Conservation (phyloP, 2,888 invertebrate species). For the Resseliella maxima region DNA sequence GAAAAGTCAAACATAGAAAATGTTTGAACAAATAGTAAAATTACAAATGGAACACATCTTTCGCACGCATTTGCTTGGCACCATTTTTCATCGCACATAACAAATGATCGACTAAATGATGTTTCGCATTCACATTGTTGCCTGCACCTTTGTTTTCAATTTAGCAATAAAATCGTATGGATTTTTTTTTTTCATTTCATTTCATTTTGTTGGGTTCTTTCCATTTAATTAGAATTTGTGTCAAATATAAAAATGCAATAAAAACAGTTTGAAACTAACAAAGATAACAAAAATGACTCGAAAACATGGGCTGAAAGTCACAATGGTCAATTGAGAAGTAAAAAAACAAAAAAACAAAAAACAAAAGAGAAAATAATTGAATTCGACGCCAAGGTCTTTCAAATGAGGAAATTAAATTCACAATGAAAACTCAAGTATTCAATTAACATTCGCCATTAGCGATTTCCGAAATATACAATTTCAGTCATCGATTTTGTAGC, state of each 20-base stretch:
- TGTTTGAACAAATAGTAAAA: neutral
- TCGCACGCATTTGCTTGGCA: neutral
- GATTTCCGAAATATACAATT: neutral
- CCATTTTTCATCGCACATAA: neutral
- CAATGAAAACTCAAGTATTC: neutral
- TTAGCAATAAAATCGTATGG: slow-evolving; percentile 21
- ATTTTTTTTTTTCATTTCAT: neutral
- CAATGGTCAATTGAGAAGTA: neutral
- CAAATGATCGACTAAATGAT: slow-evolving; percentile 8
- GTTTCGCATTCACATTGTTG: neutral
- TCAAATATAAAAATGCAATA: neutral
- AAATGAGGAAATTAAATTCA: neutral
- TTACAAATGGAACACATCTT: neutral
- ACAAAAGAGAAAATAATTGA: neutral
- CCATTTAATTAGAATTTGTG: neutral
- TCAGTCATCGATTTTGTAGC: neutral
- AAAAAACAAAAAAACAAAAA: neutral
- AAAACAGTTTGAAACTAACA: neutral
- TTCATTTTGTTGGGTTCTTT: neutral
- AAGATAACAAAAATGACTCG: neutral
- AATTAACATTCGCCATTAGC: slow-evolving; percentile 29
- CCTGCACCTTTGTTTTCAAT: slow-evolving; percentile 50
- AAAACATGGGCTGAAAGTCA: no score
- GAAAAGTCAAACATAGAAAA: neutral
- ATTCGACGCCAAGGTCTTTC: neutral